Conservation (phyloP, 2,888 invertebrate genomes). For the Masnerella sp. region DNA sequence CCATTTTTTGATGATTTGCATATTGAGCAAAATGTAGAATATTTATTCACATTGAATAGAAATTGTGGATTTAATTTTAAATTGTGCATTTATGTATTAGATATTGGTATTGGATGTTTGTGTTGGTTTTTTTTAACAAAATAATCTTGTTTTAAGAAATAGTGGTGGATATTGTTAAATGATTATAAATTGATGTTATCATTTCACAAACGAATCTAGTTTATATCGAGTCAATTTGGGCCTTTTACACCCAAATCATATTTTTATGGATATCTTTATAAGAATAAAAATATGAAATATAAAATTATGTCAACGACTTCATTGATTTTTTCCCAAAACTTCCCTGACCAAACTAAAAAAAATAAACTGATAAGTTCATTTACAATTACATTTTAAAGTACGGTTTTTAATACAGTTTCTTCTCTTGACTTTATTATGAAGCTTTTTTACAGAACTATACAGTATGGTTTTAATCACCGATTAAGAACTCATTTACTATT, state of each 20-base stretch:
- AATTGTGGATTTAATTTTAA: too few relatives aligned
- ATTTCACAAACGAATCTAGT: slow-evolving; percentile 38
- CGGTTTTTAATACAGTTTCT: neutral
- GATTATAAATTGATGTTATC: slow-evolving; percentile 20
- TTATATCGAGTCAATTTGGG: slow-evolving; percentile 53
- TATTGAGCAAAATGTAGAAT: too few relatives aligned
- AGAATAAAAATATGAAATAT: slow-evolving; percentile 31
- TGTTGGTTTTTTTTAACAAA: too few relatives aligned
- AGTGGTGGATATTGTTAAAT: neutral
- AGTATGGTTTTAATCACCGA: neutral
- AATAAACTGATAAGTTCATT: too few relatives aligned
- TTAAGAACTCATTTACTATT: too few relatives aligned
- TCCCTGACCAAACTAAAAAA: too few relatives aligned
- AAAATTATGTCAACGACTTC: slow-evolving; percentile 4
- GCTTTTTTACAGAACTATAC: slow-evolving; percentile 37
- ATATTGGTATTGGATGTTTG: too few relatives aligned
- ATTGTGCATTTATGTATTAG: too few relatives aligned
- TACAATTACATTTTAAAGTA: neutral
- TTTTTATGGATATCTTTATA: slow-evolving; percentile 47
- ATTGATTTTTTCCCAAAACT: neutral
- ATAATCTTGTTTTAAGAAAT: too few relatives aligned
- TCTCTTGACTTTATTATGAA: slow-evolving; percentile 42
- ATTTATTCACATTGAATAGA: too few relatives aligned
- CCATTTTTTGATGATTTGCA: too few relatives aligned
- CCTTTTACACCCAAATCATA: slow-evolving; percentile 51